Base-by-base conservation (phyloP, 1,140 invertebrate species). In the Pogonomyrmex californicus region DNA sequence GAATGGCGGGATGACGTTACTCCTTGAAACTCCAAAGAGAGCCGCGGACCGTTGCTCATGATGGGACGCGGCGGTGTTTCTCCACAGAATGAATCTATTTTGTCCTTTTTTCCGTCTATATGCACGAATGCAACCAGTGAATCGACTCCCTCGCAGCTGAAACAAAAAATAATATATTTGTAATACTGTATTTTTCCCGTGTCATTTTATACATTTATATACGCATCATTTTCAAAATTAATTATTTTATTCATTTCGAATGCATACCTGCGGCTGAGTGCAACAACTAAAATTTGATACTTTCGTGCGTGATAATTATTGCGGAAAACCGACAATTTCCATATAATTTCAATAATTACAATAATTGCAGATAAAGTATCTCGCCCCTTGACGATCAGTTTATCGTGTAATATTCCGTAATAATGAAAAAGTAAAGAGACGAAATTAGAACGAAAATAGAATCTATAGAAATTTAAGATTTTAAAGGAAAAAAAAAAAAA, bases 41-140 rank as follows among this genome's bases (percentile, higher is more conserved):
- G 95, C 87, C 97, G 96, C 47, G 97, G 97, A 47, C 98, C 98
- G 93, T 97, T 98, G 41, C 98, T 99, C 98, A 99, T 99, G 63
- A 99, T 95, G 56, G 98, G 97, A 86, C 97, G 97, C 0, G 98
- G 98, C 41, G 97, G 93, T 87, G 96, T 97, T 5, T 96, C 96
- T 0, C 98, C 98, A 93, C 98, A 99, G 90, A 98, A 97, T 5
- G 97, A 97, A 89, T 98, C 98, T 82, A 98, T 97, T 94, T 97
- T 97, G 92, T 98, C 97, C 95, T 97, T 96, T 91, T 97, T 96
- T 4, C 98, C 98, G 73, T 98, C 97, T 76, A 98, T 97, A 86
- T 97, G 96, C 58, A 98, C 97, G 93, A 97, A 98, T 1, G 97
- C 98, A 91, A 97, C 96, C 66, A 98, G 94, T 1, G 97, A 97